Conservation (phyloP, 2,113 vertebrate species). For the Xiphophorus hellerii region DNA sequence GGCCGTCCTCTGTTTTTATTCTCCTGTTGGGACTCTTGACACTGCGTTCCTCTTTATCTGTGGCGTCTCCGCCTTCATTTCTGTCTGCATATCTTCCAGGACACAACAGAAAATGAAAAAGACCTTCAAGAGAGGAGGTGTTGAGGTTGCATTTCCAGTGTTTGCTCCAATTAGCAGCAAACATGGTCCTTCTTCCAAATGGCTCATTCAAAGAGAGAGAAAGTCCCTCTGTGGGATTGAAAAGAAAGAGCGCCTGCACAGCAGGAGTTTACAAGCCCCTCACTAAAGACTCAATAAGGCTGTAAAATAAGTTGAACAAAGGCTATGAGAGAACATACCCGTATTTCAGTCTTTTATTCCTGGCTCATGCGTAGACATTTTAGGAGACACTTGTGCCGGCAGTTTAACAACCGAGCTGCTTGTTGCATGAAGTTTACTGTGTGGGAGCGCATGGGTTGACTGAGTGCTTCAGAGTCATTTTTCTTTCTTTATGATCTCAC, state of each 20-base stretch:
- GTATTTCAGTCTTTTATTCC: slow-evolving; percentile 47
- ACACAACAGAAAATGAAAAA: slow-evolving; percentile 38
- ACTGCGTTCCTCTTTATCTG: slow-evolving; percentile 43
- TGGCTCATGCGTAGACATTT: slow-evolving; percentile 24
- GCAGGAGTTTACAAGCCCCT: slow-evolving; percentile 46
- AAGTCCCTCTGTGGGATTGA: not conserved
- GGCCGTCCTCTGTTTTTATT: slow-evolving; percentile 18
- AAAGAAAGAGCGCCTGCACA: slow-evolving; percentile 29
- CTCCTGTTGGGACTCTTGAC: not conserved
- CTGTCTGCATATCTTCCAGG: slow-evolving; percentile 24
- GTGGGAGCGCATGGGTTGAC: not conserved
- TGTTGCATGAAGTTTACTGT: slow-evolving; percentile 1
- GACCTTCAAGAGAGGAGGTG: slow-evolving; percentile 13
- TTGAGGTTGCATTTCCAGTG: not conserved
- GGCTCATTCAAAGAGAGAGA: slow-evolving; percentile 20
- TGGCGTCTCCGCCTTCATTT: slow-evolving; percentile 8
- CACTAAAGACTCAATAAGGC: slow-evolving; percentile 36
- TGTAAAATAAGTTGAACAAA: slow-evolving; percentile 48
- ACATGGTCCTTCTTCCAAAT: not conserved
- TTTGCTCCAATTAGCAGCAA: slow-evolving; percentile 1
- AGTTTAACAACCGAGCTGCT: slow-evolving; percentile 31
- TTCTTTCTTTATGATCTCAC: not conserved
- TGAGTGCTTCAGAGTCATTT: not conserved
- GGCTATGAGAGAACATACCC: not conserved
- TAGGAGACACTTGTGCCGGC: slow-evolving; percentile 1